Evolutionary conservation across 2,888 invertebrate genomes (phyloP).

Genomic region (Cosmia trapezina): DNA sequence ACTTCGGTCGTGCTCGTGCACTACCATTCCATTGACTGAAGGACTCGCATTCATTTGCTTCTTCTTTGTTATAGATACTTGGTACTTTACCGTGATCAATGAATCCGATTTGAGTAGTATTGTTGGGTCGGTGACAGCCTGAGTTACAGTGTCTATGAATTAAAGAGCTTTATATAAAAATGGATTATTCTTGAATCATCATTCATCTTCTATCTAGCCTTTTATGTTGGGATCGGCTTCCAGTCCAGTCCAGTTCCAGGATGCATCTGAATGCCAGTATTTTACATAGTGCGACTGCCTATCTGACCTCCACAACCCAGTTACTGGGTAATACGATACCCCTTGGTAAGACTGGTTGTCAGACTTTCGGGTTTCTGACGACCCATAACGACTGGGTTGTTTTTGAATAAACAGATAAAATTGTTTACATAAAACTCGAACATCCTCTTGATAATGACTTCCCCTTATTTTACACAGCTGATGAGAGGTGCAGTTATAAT

Average conservation of each 20-base stretch:
- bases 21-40: slow-evolving; percentile 59
- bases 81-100: slow-evolving; percentile 44
- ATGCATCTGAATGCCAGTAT: no score
- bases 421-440: not conserved
- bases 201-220: no score
- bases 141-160: not conserved
- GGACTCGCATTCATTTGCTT: slow-evolving; percentile 43
- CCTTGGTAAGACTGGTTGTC: no score
- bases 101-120: slow-evolving; percentile 37
- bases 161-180: not conserved
- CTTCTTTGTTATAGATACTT: slow-evolving; percentile 39
- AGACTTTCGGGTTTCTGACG: no score
- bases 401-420: not conserved
- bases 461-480: no score
- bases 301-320: no score
- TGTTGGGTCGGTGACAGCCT: slow-evolving; percentile 42
- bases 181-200: no score
- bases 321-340: no score
- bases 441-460: slow-evolving; percentile 13
- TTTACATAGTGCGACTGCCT: no score
- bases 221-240: no score
- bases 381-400: not conserved
- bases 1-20: slow-evolving; percentile 64
- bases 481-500: slow-evolving; percentile 59
- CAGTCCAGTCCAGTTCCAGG: no score